A percentile compares a stretch with the other conserved stretches of the same genome.
Conservation (phyloP, 53 echinoderm and acorn worm species). For the Zoroaster sp. region DNA sequence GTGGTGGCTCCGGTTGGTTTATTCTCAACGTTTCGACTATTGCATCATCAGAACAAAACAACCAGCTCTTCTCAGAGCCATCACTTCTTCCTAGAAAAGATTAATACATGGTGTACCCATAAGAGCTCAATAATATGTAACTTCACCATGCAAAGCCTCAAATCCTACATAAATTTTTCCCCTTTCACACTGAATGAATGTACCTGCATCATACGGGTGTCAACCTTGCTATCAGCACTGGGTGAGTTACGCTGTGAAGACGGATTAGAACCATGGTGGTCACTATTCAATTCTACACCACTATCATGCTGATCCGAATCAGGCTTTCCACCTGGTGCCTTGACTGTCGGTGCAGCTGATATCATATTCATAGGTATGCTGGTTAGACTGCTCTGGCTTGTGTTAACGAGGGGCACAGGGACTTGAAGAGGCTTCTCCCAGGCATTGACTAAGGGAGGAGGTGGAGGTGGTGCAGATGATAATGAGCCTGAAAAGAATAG, state of each 20-base stretch:
- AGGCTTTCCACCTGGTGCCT: constrained; percentile 41
- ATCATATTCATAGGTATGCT: constrained; percentile 8
- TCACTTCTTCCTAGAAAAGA: no score
- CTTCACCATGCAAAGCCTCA: no score
- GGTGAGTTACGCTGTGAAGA: constrained; percentile 93
- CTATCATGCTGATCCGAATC: constrained; percentile 91
- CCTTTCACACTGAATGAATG: neutral
- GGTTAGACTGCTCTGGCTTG: constrained; percentile 10
- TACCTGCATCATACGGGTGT: constrained; percentile 62
- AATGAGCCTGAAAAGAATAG: neutral
- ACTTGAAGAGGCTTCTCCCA: constrained; percentile 91
- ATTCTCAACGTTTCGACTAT: no score
- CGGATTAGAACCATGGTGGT: constrained; percentile 93
- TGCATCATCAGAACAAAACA: neutral
- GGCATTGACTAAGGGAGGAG: constrained; percentile 83
- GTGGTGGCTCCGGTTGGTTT: no score
- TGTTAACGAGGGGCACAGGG: neutral
- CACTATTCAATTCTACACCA: constrained; percentile 96
- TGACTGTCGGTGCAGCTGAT: neutral
- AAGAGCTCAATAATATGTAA: no score
- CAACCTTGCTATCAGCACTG: constrained; percentile 67
- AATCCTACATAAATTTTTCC: no score
- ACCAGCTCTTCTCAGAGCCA: no score
- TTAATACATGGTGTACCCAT: no score
- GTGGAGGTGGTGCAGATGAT: constrained; percentile 40